Evolutionary conservation across 2,888 invertebrate genomes (phyloP).

Genomic region (Bhutanitis thaidina): DNA sequence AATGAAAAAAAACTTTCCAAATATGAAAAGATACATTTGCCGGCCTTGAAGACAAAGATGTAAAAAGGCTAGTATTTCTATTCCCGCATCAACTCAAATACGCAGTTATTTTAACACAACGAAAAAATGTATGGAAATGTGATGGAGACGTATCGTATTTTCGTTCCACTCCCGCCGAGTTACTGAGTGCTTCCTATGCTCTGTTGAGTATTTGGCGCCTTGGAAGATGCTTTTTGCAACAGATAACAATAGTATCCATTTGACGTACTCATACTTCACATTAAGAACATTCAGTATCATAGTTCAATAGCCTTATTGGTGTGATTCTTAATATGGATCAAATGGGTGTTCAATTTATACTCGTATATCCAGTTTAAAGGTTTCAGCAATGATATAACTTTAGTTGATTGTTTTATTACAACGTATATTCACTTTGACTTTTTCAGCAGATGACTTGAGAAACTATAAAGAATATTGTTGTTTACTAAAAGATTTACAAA

Average conservation of each 20-base stretch:
- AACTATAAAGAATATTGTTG: too few species aligned
- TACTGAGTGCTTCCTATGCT: constrained; percentile 52
- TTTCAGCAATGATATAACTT: too few species aligned
- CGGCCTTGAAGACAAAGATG: neutral
- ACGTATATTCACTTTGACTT: too few species aligned
- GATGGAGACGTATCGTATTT: constrained; percentile 70
- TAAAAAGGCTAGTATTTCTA: constrained; percentile 3
- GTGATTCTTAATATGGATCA: too few species aligned
- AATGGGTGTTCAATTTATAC: too few species aligned
- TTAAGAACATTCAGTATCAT: too few species aligned
- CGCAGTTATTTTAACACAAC: constrained; percentile 4
- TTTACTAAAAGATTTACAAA: too few species aligned
- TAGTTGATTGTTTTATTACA: too few species aligned
- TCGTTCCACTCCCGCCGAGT: constrained; percentile 32
- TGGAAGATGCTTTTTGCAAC: constrained; percentile 54
- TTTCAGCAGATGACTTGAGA: too few species aligned
- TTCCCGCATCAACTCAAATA: constrained; percentile 5
- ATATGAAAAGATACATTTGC: neutral
- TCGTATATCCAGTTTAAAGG: too few species aligned
- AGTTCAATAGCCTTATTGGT: too few species aligned
- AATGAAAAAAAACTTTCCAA: neutral
- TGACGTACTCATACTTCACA: constrained; percentile 25
- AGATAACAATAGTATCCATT: constrained; percentile 65
- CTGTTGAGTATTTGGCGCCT: constrained; percentile 49
- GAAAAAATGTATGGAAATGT: constrained; percentile 64